A percentile compares a stretch with the other conserved stretches of the same genome.
These are phyloP conservation scores for Apoda limacodes DNA, from an alignment of 2,888 invertebrate genomes.

Conservation along the genomic window DNA sequence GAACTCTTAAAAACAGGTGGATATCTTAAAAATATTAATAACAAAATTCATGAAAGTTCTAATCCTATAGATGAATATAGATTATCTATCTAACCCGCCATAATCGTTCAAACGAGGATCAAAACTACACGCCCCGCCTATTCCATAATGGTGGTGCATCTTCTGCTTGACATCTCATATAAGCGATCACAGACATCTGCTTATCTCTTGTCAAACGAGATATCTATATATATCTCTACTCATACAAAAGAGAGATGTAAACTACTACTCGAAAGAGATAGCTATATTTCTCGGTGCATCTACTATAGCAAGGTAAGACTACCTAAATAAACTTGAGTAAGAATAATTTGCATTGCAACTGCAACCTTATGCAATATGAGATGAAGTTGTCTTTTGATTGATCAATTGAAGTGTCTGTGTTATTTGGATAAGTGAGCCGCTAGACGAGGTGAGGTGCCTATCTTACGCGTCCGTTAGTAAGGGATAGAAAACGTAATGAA, in stretches of 20 bases:
- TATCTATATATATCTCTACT: slow-evolving; percentile 58
- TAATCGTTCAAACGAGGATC: slow-evolving; percentile 31
- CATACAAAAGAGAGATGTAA: slow-evolving; percentile 56
- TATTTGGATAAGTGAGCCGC: slow-evolving; percentile 9
- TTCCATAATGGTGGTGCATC: slow-evolving; percentile 63
- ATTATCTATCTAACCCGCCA: slow-evolving; percentile 27
- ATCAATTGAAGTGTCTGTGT: slow-evolving; percentile 23
- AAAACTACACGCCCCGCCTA: slow-evolving; percentile 49
- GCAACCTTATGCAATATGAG: slow-evolving; percentile 51
- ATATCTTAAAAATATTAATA: too few species aligned
- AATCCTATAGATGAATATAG: slow-evolving; percentile 23
- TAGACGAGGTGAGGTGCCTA: slow-evolving; percentile 38
- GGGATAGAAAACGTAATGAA: slow-evolving; percentile 36
- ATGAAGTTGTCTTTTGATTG: slow-evolving; percentile 42
- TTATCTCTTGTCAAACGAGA: slow-evolving; percentile 61
- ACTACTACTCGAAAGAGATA: slow-evolving; percentile 48
- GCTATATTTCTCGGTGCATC: slow-evolving; percentile 52
- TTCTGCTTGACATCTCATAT: slow-evolving; percentile 36
- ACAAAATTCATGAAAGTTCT: slow-evolving; percentile 18
- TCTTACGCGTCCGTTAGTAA: slow-evolving; percentile 28
- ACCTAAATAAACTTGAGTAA: slow-evolving; percentile 37
- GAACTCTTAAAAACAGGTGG: too few species aligned
- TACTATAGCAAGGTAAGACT: slow-evolving; percentile 37
- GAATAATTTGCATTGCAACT: slow-evolving; percentile 48
- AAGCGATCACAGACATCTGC: slow-evolving; percentile 51